Base-by-base conservation (phyloP, 2,797 vertebrate genomes). In the Catostomus latipinnis region DNA sequence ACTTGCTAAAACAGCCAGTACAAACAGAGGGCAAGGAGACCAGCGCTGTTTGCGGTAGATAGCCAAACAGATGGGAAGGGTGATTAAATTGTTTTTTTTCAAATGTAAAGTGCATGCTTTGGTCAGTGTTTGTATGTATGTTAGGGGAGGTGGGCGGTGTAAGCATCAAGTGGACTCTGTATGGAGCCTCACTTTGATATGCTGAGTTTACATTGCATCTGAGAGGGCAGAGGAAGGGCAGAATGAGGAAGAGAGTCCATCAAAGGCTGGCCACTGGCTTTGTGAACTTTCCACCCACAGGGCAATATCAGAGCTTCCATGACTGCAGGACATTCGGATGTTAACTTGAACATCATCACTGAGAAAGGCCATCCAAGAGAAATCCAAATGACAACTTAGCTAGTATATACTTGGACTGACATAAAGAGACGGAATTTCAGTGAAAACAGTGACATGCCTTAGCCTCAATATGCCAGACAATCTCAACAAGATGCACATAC, bases 161-260 rank as follows among this genome's bases (percentile, higher is more conserved):
- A 50, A 67, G 69, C 82, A 86, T 89, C 76, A 83, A 86, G 87
- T 76, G 76, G 79, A 74, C 81, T 84, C 85, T 90, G 75, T 90
- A 90, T 87, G 74, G 74, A 84, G 82, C 71, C 79, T 81, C 82
- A 68, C 91, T 94, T 94, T 94, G 92, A 94, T 93, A 85, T 92
- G 84, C 71, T 48, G 43, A 53, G 79, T 89, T 83, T 84, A 88
- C 80, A 80, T 86, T 83, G 80, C 89, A 90, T 89, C 83, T 87
- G 81, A 45, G 75, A 82, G 71, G 84, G 69, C 83, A 87, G 76
- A 88, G 83, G 86, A 88, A 87, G 82, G 85, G 85, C 67, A 82
- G 67, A 54, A 81, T 58, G 12, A 83, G 82, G 84, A 84, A 48
- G 18, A 88, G 75, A 72, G 81, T 84, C 60, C 83, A 76, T 86